Percentiles rank a stretch among this genome's conserved stretches.
Conservation (phyloP, 2,113 vertebrate species). For the Oostethus manadensis region DNA sequence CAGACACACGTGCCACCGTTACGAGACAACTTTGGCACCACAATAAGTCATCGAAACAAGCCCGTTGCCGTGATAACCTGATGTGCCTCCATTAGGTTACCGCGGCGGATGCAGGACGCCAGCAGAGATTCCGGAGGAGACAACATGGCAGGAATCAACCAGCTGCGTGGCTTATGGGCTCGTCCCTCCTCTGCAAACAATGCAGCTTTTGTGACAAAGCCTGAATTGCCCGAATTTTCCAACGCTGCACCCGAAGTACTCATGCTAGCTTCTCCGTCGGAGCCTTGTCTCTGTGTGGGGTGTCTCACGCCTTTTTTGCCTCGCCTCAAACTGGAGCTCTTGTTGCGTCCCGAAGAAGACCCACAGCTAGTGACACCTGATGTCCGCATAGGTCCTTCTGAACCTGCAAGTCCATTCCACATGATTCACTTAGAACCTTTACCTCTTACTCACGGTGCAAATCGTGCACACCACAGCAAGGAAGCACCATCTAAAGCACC, state of each 20-base stretch:
- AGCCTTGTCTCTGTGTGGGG: constrained; percentile 60
- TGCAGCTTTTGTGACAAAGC: neutral
- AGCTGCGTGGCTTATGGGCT: constrained; percentile 68
- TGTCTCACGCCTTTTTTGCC: constrained; percentile 67
- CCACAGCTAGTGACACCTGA: constrained; percentile 13
- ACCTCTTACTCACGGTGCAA: too few relatives aligned
- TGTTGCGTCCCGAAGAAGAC: constrained; percentile 42
- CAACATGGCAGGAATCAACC: constrained; percentile 89
- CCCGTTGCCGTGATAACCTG: constrained; percentile 69
- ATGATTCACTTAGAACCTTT: too few relatives aligned
- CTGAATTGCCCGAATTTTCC: neutral
- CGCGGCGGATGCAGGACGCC: constrained; percentile 84
- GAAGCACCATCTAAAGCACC: too few relatives aligned
- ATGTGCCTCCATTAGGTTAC: constrained; percentile 88
- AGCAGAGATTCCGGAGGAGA: constrained; percentile 93
- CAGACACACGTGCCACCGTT: neutral
- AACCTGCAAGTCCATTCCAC: constrained; percentile 17
- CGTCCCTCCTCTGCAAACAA: constrained; percentile 74
- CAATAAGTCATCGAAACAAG: too few relatives aligned
- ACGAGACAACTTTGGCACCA: too few relatives aligned
- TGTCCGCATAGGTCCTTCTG: constrained; percentile 38
- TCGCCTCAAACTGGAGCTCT: constrained; percentile 70
- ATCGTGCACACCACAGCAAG: too few relatives aligned
- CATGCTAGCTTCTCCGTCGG: constrained; percentile 81
- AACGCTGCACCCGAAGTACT: constrained; percentile 79